A percentile compares a stretch with the other conserved stretches of the same genome.
phyloP scores from a whole-genome alignment of 2,888 invertebrate species.

The Hypselothyrea guttata region DNA sequence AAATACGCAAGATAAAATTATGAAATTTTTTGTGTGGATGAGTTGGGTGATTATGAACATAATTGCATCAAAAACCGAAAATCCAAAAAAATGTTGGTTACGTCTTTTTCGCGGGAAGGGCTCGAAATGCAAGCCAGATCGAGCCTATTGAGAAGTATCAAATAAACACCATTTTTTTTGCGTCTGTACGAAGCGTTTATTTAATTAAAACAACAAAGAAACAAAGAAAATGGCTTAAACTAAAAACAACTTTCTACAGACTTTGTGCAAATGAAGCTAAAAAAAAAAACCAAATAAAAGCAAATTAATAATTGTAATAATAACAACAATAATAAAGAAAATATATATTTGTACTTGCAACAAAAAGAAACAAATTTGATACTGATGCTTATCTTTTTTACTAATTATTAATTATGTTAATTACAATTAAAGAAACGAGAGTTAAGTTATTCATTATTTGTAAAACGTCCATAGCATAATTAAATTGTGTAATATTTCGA shows the following conservation, averaged over 20 bases:
- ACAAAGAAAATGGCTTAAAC: neutral
- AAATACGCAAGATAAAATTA: no score
- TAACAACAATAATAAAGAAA: slow-evolving; percentile 3
- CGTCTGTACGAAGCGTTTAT: slow-evolving; percentile 33
- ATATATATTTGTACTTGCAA: slow-evolving; percentile 8
- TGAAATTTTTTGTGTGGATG: no score
- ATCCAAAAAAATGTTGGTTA: no score
- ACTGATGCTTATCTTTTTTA: slow-evolving; percentile 31
- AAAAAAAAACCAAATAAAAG: slow-evolving; percentile 3
- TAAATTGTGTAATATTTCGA: slow-evolving; percentile 44
- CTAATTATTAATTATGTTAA: slow-evolving; percentile 33
- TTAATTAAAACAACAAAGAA: slow-evolving; percentile 1
- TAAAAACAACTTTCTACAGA: slow-evolving; percentile 16
- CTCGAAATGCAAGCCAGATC: no score
- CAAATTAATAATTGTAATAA: slow-evolving; percentile 1
- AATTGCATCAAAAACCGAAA: no score
- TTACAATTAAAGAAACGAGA: neutral
- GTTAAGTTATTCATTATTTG: slow-evolving; percentile 56
- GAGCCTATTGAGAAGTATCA: no score
- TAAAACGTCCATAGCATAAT: slow-evolving; percentile 69
- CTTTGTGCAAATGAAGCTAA: slow-evolving; percentile 18
- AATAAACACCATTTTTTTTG: slow-evolving; percentile 12
- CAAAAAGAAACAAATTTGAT: slow-evolving; percentile 1
- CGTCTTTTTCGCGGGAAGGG: no score
- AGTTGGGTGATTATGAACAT: no score